Conservation (phyloP, 1,140 invertebrate species). For the Acromyrmex echinatior region DNA sequence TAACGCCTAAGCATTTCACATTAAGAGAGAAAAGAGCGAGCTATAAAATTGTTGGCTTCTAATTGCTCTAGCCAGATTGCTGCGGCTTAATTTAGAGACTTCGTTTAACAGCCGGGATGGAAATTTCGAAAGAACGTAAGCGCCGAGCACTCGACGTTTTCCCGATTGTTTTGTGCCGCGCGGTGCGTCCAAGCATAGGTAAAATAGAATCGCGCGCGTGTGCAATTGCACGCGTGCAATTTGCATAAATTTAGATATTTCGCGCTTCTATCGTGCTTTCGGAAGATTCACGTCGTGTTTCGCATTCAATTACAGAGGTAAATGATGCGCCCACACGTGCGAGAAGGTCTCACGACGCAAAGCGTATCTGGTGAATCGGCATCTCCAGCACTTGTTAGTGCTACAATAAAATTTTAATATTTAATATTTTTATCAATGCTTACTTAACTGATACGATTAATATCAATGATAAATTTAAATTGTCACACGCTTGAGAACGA, state of each 20-base stretch:
- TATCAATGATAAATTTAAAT: background rate
- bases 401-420: slow-evolving; percentile 34
- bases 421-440: background rate
- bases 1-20: background rate
- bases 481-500: background rate
- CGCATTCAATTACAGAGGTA: slow-evolving; percentile 23
- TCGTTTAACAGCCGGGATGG: slow-evolving; percentile 11
- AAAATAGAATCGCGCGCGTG: slow-evolving; percentile 17
- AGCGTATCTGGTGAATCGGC: slow-evolving; percentile 43
- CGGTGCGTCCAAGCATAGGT: background rate
- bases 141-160: slow-evolving; percentile 11
- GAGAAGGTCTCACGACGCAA: slow-evolving; percentile 34
- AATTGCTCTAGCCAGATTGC: slow-evolving; percentile 36
- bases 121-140: slow-evolving; percentile 39
- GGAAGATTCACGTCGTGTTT: slow-evolving; percentile 48
- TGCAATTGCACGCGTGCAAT: slow-evolving; percentile 15
- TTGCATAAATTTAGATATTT: slow-evolving; percentile 59
- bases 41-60: slow-evolving; percentile 18
- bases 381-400: background rate
- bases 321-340: slow-evolving; percentile 9
- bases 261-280: slow-evolving; percentile 8
- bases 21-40: slow-evolving; percentile 24
- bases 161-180: slow-evolving; percentile 32
- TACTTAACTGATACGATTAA: no score
- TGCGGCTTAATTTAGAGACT: slow-evolving; percentile 23